Percentiles rank a stretch among this genome's conserved stretches.
Conservation (phyloP, 2,888 invertebrate species). For the Phyllotreta striolata region DNA sequence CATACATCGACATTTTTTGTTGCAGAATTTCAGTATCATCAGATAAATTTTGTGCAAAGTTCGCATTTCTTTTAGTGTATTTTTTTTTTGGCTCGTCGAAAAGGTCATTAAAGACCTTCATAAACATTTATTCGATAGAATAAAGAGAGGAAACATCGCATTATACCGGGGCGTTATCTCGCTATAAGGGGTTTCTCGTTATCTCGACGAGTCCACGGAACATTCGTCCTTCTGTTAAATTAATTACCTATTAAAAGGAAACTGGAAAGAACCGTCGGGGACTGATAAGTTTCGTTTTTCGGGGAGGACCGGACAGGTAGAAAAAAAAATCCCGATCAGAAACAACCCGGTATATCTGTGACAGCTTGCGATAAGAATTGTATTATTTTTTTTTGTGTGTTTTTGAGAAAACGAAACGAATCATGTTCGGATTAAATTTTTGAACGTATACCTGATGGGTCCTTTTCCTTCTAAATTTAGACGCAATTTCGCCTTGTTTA, state of each 20-base stretch:
- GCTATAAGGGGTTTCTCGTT: too few relatives aligned
- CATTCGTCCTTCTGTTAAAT: constrained; percentile 48
- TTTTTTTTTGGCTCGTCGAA: too few relatives aligned
- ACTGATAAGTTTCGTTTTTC: constrained; percentile 36
- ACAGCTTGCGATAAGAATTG: constrained; percentile 32
- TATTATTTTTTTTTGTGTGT: too few relatives aligned
- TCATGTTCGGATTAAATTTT: constrained; percentile 32
- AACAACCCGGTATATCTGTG: too few relatives aligned
- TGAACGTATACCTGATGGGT: constrained; percentile 25
- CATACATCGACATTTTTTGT: too few relatives aligned
- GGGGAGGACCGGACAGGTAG: constrained; percentile 42
- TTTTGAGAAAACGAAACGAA: constrained; percentile 18
- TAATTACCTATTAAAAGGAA: constrained; percentile 46
- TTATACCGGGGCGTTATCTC: constrained; percentile 42
- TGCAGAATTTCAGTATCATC: too few relatives aligned
- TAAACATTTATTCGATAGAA: constrained; percentile 44
- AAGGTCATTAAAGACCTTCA: constrained; percentile 39
- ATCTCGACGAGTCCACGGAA: constrained; percentile 44
- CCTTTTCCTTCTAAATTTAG: constrained; percentile 1
- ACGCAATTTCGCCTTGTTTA: neutral
- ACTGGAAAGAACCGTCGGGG: constrained; percentile 39
- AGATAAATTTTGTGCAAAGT: too few relatives aligned
- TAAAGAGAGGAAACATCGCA: constrained; percentile 39
- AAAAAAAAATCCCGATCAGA: constrained; percentile 36
- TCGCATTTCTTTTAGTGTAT: too few relatives aligned